phyloP scores from a whole-genome alignment of 2,888 invertebrate species.

The Pseudococcus jackbeardsleyi region DNA sequence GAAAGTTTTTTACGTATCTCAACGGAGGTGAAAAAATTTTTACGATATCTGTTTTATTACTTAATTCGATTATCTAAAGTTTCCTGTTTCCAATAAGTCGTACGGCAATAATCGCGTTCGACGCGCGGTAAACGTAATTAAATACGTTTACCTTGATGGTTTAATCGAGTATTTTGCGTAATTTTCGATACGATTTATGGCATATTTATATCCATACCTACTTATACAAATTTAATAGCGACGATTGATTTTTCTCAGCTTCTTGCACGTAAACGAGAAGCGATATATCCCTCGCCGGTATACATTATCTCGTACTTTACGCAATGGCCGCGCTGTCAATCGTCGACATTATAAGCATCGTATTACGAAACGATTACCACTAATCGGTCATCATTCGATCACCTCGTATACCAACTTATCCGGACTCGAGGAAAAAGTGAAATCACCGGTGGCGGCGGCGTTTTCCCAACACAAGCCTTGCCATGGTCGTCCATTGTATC shows the following conservation, averaged over 20 bases:
- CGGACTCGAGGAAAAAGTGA: not conserved
- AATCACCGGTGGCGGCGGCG: not conserved
- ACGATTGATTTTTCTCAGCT: constrained; percentile 1
- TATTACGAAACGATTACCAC: constrained; percentile 4
- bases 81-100: constrained; percentile 38
- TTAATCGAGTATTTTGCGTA: constrained; percentile 39
- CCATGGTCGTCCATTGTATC: not conserved
- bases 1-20: not conserved
- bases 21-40: not conserved
- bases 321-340: constrained; percentile 12
- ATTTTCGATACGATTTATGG: constrained; percentile 6
- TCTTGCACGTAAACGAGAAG: not conserved
- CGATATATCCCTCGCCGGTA: not conserved
- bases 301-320: not conserved
- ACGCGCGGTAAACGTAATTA: not conserved
- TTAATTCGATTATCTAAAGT: constrained; percentile 7
- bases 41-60: not conserved
- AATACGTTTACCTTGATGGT: constrained; percentile 34
- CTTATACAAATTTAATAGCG: not conserved
- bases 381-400: constrained; percentile 5
- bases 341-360: not conserved
- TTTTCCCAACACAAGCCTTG: not conserved
- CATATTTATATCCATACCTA: not conserved
- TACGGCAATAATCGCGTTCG: not conserved
- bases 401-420: not conserved